Evolutionary conservation across 1,140 invertebrate genomes (phyloP), one percentile per base, ranked within the genome.

Genomic region (Oscheius sp.): DNA sequence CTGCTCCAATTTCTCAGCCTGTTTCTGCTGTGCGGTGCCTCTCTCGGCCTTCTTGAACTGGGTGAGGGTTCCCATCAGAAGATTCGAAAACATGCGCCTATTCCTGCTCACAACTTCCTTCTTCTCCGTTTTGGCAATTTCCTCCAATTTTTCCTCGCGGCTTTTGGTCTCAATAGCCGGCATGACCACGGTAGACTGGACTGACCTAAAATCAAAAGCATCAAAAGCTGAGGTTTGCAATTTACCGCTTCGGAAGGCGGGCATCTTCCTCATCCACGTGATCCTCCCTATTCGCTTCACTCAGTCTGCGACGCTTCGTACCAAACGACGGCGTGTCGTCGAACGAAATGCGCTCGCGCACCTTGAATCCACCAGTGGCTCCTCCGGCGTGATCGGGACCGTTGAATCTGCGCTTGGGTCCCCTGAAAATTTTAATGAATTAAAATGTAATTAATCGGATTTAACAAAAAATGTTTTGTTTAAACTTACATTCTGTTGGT

Each of bases 121-220:
- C 23, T 62, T 49, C 45, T 68, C 66, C 13, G 28, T 68, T 23
- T 61, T 49, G 15, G 26, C 38, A 23, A 68, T 67, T 31, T 68
- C 66, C 20, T 18, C 20, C 7, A 68, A n/a, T 65, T 58, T 49
- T 18, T 15, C 46, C 18, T 68, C 66, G 34, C 66, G 45, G 63
- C 18, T 23, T 31, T 68, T 67, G 15, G 66, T 66, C 45, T 68
- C 66, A 49, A 68, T 68, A n/a, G 55, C 32, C n/a, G 66, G 66
- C 66, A 68, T 68, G 13, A 68, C 46, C 23, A 68, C 66, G 10
- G 61, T 63, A 7, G 61, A 63, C 10, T 29, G 61, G 26, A 63
- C 28, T n/a, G 31, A 32, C 13, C 61, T 59, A 23, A 10, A 59
- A 23, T 15, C 20, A 15, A 15, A 23, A 13, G 13, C 13, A 15